Base-by-base conservation (phyloP, 2,113 vertebrate species). In the Epinephelus cyanopodus region DNA sequence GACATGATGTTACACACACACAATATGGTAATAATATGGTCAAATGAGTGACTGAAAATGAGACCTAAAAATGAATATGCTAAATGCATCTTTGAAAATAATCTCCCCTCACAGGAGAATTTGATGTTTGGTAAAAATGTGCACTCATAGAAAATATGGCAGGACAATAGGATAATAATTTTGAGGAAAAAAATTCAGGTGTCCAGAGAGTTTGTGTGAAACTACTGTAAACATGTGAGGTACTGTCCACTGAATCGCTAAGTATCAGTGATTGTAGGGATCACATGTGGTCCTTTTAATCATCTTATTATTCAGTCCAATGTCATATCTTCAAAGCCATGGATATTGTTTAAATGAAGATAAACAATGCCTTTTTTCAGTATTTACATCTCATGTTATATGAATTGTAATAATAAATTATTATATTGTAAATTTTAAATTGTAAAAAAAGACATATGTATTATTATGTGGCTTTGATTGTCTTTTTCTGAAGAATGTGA, bases 341-440 rank as follows among this genome's bases (percentile, higher is more conserved):
- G 78, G 70, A 90, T 81, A 74, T 92, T 84, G 77, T 85, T 92
- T 87, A 60, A 67, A 77, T 81, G 54, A 83, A 78, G 81, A 82
- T 77, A 82, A 90, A 82, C 54, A 89, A 87, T 92, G 91, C 92
- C 90, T 91, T 91, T 90, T 93, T 90, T 69, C 65, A 89, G 83
- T 91, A 84, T 89, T 87, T 90, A 87, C 87, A 89, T 92, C 81
- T 90, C 85, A 93, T 87, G 82, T 87, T 89, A 91, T 89, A 92
- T 90, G 57, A 87, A 87, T 93, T 94, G 92, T 95, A 86, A 94
- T 89, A 93, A 88, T 95, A 92, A 94, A 94, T 93, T 92, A 95
- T 94, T 87, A 92, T 91, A 91, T 78, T 95, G 94, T 95, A 95
- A n/a, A 95, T 94, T 94, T 90, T 79, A 79, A 92, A 93, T 92